Evolutionary conservation across 2,113 vertebrate species (phyloP), one percentile per base, ranked within the genome.

Genomic region (Merops nubicus): DNA sequence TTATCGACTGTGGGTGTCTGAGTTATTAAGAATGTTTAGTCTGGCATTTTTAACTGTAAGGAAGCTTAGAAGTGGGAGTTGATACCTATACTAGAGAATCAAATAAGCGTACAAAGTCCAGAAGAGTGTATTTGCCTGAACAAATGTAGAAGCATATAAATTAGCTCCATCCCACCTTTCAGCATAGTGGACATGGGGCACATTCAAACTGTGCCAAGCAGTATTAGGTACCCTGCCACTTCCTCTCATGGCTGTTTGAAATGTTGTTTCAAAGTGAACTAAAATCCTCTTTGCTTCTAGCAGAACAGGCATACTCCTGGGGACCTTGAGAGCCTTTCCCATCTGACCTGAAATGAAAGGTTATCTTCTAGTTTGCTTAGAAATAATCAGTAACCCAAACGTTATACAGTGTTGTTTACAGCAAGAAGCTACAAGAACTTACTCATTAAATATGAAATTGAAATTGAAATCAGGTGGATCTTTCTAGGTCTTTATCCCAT

Each of bases 181-280:
- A 43, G 28, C 0, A 0, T 48, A 40, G 36, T 26, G 48, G 34
- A 36, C 29, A 51, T 0, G 2, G 59, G 16, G 17, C 9, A 12
- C 16, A 14, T 43, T 64, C 63, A n/a, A 28, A 12, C 19, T 53
- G 11, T 40, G 25, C 42, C 68, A 62, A 47, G 36, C 12, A 53
- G 16, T 48, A 2, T 26, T 22, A 23, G 4, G 4, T 43, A 56
- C 57, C 33, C 43, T 50, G 29, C 13, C 63, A 45, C 6, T 36
- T 42, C 72, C 33, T 40, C 34, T 28, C 29, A 70, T 53, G 28
- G 15, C 34, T 54, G 21, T 40, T 54, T 25, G 23, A 57, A 77
- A 42, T 4, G 8, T 26, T 77, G 8, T 19, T 54, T 77, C 15
- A 18, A 89, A 73, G 43, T 6, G 12, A 25, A 53, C 50, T 38